phyloP scores from a whole-genome alignment of 1,140 invertebrate species.

The Heliconius hewitsoni region DNA sequence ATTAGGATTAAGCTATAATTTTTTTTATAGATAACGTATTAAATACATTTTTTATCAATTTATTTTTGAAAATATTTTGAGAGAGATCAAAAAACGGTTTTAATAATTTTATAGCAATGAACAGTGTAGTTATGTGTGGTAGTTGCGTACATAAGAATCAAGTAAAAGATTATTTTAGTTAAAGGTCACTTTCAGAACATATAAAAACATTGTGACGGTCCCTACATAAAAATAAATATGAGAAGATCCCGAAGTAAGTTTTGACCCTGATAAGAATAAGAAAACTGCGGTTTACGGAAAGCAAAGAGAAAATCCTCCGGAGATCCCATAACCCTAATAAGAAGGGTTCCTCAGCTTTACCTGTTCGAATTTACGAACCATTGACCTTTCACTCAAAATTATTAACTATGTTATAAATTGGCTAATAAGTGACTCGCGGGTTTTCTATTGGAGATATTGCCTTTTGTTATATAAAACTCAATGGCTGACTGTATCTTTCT shows the following conservation, averaged over 20 bases:
- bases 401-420: conserved; percentile 18
- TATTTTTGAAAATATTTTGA: too few relatives aligned
- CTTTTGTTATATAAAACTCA: background rate
- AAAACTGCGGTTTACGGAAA: conserved; percentile 25
- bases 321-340: conserved; percentile 25
- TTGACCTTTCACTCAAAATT: conserved; percentile 20
- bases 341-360: conserved; percentile 13
- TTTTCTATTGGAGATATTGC: background rate
- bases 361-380: conserved; percentile 14
- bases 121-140: background rate
- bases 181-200: conserved; percentile 12
- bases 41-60: too few relatives aligned
- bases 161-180: background rate
- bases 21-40: too few relatives aligned
- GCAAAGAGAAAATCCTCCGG: conserved; percentile 17
- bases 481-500: too few relatives aligned
- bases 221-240: conserved; percentile 20
- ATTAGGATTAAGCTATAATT: too few relatives aligned
- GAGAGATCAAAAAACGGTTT: too few relatives aligned
- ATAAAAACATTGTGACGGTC: conserved; percentile 12
- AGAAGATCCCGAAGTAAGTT: conserved; percentile 9
- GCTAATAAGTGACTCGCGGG: background rate
- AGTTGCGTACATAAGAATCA: background rate
- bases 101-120: too few relatives aligned
- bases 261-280: conserved; percentile 29